These are phyloP conservation scores for Amphipoea oculea DNA, from an alignment of 2,888 invertebrate genomes.

Conservation along the genomic window DNA sequence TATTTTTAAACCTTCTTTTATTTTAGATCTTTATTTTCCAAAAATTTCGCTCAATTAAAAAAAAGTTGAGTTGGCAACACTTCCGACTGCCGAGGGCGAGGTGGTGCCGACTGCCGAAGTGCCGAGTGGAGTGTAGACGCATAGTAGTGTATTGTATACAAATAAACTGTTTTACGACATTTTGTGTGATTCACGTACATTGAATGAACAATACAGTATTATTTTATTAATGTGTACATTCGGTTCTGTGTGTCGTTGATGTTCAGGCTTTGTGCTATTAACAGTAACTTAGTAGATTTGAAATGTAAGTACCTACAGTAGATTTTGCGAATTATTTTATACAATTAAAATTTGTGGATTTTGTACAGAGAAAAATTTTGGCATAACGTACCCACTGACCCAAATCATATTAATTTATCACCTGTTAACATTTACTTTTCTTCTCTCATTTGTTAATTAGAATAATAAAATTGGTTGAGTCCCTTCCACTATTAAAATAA, in stretches of 20 bases:
- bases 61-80: too few species aligned
- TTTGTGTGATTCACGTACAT: not conserved
- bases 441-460: not conserved
- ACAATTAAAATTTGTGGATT: not conserved
- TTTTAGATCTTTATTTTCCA: too few species aligned
- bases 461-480: not conserved
- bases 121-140: too few species aligned
- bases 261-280: conserved; percentile 12
- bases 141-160: conserved; percentile 3
- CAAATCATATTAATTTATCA: not conserved
- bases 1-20: too few species aligned
- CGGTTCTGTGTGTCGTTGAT: conserved; percentile 14
- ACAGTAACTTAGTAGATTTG: not conserved
- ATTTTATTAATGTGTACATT: not conserved
- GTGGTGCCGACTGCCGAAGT: too few species aligned
- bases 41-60: too few species aligned
- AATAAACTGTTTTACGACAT: conserved; percentile 7
- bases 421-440: not conserved
- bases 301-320: conserved; percentile 26
- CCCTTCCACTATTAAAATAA: not conserved
- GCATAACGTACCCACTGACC: not conserved
- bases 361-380: not conserved
- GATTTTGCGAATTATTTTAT: not conserved
- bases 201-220: not conserved
- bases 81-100: too few species aligned